These are phyloP conservation scores for Condylura cristata DNA, from an alignment of 2,113 vertebrate genomes.

Conservation along the genomic window DNA sequence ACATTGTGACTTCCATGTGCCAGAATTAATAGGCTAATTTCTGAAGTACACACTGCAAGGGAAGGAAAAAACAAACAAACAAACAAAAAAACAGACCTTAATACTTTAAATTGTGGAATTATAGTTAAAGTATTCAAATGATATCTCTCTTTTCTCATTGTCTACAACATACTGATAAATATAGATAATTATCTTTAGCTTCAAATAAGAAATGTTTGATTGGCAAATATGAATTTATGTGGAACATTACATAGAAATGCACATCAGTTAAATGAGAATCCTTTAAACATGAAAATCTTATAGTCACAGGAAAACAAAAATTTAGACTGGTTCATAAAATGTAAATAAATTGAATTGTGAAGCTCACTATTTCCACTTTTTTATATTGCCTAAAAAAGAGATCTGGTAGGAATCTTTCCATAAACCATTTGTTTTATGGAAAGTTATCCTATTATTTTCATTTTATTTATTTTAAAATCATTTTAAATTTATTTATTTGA, in stretches of 20 bases:
- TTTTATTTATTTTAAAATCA: too few species aligned
- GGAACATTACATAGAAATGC: background rate
- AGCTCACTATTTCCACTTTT: slow-evolving; percentile 34
- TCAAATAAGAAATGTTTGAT: background rate
- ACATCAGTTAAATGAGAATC: background rate
- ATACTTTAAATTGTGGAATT: slow-evolving; percentile 6
- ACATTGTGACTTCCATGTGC: background rate
- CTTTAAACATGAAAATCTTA: slow-evolving; percentile 27
- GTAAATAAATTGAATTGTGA: slow-evolving; percentile 4
- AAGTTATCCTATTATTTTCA: too few species aligned
- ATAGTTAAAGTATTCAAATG: background rate
- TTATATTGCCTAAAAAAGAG: slow-evolving; percentile 21
- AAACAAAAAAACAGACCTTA: background rate
- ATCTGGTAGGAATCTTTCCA: slow-evolving; percentile 29
- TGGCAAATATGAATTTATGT: background rate
- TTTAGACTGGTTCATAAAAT: slow-evolving; percentile 19
- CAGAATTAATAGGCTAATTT: background rate
- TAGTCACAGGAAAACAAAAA: background rate
- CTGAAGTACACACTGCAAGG: background rate
- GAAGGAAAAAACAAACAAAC: background rate
- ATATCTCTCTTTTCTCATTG: background rate
- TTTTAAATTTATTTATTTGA: too few species aligned
- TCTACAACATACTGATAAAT: background rate
- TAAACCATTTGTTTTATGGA: background rate
- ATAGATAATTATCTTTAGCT: background rate